Evolutionary conservation across 1,140 invertebrate species (phyloP), one percentile per base, ranked within the genome.

Genomic region (Catajapyx aquilonaris): DNA sequence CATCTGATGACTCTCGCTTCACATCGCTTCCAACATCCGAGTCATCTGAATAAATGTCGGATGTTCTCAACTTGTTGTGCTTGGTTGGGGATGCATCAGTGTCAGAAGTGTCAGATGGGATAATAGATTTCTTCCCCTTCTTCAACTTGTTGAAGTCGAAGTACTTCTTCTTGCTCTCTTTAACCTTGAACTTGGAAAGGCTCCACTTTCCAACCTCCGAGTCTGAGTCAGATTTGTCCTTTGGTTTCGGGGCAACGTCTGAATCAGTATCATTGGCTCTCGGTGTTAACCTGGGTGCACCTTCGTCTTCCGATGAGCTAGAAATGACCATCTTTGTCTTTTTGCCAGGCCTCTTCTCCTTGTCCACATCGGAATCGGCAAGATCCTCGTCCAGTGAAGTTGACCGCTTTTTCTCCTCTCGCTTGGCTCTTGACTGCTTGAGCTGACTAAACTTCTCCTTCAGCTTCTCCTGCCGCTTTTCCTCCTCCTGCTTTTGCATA

Each of bases 381-480:
- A 28, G 13, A 48, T 76, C 78, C 40, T 83, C 81, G 49, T 87
- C 81, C 66, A 79, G 81, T 18, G 79, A 85, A 1, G 73, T 76
- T 4, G 78, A 83, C 40, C 81, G 66, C 54, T 85, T 85, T 64
- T 86, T 86, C 54, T 81, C 78, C 43, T 74, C 77, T 13, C 77
- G 64, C 52, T 83, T 79, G 0, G 79, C 80, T 41, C 81, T 63
- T 51, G 78, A 80, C 52, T 87, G 76, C 51, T 90, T 86, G 23
- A 90, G 52, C 48, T 84, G 76, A 47, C 73, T 79, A 49, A 90
- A 87, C 56, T 87, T 86, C 15, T 85, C 81, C 53, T 85, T 81
- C 15, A 86, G 68, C 54, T 75, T 76, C 56, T 81, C 77, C 54
- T 84, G 75, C 4, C 80, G 65, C 48, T 85, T 83, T 58, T 86